A percentile compares a stretch with the other conserved stretches of the same genome.
These are phyloP conservation scores for Sebastolobus alascanus DNA, from an alignment of 2,797 vertebrate genomes.

Conservation along the genomic window DNA sequence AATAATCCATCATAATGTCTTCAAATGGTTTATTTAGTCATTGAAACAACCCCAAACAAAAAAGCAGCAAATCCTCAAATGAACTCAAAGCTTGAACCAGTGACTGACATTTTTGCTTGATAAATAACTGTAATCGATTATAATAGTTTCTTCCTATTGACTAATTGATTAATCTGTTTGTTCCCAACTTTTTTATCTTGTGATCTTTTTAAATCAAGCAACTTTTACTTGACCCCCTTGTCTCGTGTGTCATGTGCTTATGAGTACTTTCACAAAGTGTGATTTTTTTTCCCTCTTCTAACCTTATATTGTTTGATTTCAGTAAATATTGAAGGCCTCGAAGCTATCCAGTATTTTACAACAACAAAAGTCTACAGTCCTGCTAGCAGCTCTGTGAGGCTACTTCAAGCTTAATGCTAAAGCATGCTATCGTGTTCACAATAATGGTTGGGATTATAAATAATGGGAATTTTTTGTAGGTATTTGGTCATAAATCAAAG, in stretches of 20 bases:
- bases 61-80: too few relatives aligned
- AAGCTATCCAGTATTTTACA: background rate
- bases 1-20: too few relatives aligned
- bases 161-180: background rate
- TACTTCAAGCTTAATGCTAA: background rate
- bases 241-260: background rate
- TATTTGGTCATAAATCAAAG: too few relatives aligned
- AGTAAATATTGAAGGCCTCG: background rate
- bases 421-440: background rate
- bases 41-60: too few relatives aligned
- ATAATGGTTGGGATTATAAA: too few relatives aligned
- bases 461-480: background rate
- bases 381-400: too few relatives aligned
- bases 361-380: background rate
- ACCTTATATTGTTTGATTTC: background rate
- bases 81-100: too few relatives aligned
- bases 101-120: too few relatives aligned
- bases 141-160: too few relatives aligned
- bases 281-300: background rate
- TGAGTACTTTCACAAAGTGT: background rate
- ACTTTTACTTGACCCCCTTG: background rate
- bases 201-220: conserved; percentile 2
- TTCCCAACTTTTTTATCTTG: background rate
- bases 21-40: too few relatives aligned
- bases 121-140: background rate